Evolutionary conservation across 2,888 invertebrate species (phyloP).

Genomic region (Cheilosia variabilis): DNA sequence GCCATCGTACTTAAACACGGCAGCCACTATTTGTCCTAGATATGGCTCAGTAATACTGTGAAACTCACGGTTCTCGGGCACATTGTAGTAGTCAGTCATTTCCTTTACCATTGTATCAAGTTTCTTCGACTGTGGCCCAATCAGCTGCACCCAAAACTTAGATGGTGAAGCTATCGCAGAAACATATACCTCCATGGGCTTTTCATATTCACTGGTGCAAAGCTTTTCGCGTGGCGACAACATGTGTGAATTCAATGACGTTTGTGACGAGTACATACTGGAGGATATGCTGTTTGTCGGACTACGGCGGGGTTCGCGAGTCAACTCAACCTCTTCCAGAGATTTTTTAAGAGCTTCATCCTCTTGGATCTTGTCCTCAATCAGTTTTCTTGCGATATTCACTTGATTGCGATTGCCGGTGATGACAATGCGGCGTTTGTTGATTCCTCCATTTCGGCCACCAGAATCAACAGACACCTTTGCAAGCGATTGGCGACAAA

Average conservation of each 20-base stretch:
- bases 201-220: slow-evolving; percentile 83
- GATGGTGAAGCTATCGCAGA: slow-evolving; percentile 92
- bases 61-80: slow-evolving; percentile 86
- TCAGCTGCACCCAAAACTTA: slow-evolving; percentile 94
- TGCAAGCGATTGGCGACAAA: slow-evolving; percentile 89
- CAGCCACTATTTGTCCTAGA: slow-evolving; percentile 93
- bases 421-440: slow-evolving; percentile 83
- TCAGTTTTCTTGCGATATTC: slow-evolving; percentile 87
- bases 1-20: slow-evolving; percentile 91
- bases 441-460: slow-evolving; percentile 79
- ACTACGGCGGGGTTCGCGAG: slow-evolving; percentile 85
- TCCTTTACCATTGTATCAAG: slow-evolving; percentile 91
- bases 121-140: slow-evolving; percentile 89
- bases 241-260: slow-evolving; percentile 81
- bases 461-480: slow-evolving; percentile 87
- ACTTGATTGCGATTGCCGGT: slow-evolving; percentile 91
- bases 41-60: slow-evolving; percentile 86
- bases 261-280: slow-evolving; percentile 82
- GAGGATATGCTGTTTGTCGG: slow-evolving; percentile 82
- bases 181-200: slow-evolving; percentile 92
- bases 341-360: slow-evolving; percentile 85
- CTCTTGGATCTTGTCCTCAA: slow-evolving; percentile 88
- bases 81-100: slow-evolving; percentile 92
- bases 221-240: slow-evolving; percentile 81
- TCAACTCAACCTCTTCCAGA: slow-evolving; percentile 82